A percentile compares a stretch with the other conserved stretches of the same genome.
Evolutionary conservation across 2,797 vertebrate species (phyloP).

Genomic region (Danio tinwini): DNA sequence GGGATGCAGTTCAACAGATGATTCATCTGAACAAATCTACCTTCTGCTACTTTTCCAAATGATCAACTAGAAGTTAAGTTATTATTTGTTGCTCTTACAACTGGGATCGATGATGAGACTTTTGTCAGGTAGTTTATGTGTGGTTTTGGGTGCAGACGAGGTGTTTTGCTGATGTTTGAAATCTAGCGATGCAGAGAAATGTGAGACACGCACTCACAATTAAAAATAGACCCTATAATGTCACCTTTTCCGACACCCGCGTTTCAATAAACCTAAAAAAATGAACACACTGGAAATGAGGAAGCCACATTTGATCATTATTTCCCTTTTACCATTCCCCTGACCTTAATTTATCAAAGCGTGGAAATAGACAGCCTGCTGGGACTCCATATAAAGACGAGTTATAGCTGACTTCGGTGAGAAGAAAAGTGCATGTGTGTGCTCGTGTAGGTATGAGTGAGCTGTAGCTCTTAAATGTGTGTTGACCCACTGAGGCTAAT

Average conservation of each 20-base stretch:
- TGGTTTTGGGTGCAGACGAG: neutral
- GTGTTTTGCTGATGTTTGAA: constrained; percentile 33
- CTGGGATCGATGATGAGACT: too few species aligned
- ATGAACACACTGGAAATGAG: neutral
- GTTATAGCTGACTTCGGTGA: constrained; percentile 28
- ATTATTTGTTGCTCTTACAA: too few species aligned
- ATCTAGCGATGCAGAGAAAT: neutral
- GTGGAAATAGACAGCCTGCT: neutral
- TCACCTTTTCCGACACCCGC: neutral
- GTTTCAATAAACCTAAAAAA: constrained; percentile 1
- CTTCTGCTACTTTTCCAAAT: too few species aligned
- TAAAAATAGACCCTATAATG: constrained; percentile 4
- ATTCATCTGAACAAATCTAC: too few species aligned
- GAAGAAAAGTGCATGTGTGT: constrained; percentile 24
- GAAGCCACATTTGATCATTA: constrained; percentile 65
- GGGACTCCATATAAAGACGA: constrained; percentile 15
- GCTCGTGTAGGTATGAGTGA: constrained; percentile 12
- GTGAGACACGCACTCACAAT: constrained; percentile 2
- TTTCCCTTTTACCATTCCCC: constrained; percentile 69
- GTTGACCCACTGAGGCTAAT: constrained; percentile 62
- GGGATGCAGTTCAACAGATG: too few species aligned
- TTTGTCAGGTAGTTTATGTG: neutral
- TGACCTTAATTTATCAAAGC: constrained; percentile 69
- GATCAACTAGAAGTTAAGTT: too few species aligned
- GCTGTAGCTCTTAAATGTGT: constrained; percentile 53